phyloP scores from a whole-genome alignment of 2,888 invertebrate species.

The Scrobipalpa atriplicella region DNA sequence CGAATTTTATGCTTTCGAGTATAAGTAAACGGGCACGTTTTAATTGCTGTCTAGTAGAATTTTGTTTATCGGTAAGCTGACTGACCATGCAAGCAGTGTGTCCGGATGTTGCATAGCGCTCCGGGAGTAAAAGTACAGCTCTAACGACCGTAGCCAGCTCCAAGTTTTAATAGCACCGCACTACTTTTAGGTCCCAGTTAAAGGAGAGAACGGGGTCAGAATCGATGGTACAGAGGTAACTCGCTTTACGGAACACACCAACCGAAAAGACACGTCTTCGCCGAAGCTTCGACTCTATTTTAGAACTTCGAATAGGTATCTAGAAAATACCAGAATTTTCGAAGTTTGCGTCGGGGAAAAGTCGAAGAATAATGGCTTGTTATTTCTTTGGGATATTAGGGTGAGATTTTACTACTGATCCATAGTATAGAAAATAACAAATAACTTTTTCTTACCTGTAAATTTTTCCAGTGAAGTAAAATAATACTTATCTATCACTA shows the following conservation, averaged over 20 bases:
- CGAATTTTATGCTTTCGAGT: too few relatives aligned
- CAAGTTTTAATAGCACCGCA: slow-evolving; percentile 69
- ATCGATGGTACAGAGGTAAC: slow-evolving; percentile 35
- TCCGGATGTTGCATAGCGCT: slow-evolving; percentile 45
- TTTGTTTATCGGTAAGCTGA: not conserved
- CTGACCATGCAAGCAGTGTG: slow-evolving; percentile 41
- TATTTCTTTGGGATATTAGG: too few relatives aligned
- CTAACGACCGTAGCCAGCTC: slow-evolving; percentile 64
- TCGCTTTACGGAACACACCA: slow-evolving; percentile 35
- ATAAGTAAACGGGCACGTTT: too few relatives aligned
- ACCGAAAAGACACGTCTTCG: slow-evolving; percentile 11
- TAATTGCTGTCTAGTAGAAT: too few relatives aligned
- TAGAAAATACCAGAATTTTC: not conserved
- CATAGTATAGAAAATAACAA: not conserved
- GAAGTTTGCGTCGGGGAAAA: not conserved
- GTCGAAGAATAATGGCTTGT: too few relatives aligned
- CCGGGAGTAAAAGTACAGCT: slow-evolving; percentile 54
- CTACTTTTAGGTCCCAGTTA: slow-evolving; percentile 66
- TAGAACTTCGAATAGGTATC: not conserved
- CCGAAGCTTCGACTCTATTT: not conserved
- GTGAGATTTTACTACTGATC: not conserved
- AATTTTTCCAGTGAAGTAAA: too few relatives aligned
- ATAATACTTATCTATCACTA: too few relatives aligned
- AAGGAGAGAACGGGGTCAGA: slow-evolving; percentile 57
- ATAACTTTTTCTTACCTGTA: too few relatives aligned